Conservation (phyloP, 2,797 vertebrate genomes). For the Semotilus atromaculatus region DNA sequence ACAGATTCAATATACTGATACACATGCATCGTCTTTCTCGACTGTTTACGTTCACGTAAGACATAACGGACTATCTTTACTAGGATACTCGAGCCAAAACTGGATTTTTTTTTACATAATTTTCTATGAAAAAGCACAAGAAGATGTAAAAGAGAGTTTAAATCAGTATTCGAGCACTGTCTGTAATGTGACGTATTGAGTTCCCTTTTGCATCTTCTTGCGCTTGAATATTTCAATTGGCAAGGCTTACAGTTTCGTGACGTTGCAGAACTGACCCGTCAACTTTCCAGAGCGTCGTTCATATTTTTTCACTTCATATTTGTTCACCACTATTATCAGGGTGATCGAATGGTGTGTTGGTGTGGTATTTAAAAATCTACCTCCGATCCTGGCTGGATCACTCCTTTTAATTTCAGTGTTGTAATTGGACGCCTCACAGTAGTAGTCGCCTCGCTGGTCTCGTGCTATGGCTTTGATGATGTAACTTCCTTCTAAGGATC, state of each 20-base stretch:
- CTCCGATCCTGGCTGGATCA: conserved; percentile 54
- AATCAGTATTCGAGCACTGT: background rate
- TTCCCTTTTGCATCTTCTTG: background rate
- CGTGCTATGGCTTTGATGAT: conserved; percentile 51
- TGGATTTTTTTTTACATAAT: background rate
- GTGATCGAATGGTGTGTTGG: background rate
- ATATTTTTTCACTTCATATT: no score
- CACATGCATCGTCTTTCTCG: background rate
- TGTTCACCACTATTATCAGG: no score
- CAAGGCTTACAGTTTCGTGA: background rate
- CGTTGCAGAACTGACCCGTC: no score
- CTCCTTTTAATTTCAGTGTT: conserved; percentile 61
- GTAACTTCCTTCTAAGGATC: conserved; percentile 30
- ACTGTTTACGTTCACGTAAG: background rate
- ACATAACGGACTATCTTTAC: background rate
- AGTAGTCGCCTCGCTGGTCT: conserved; percentile 69
- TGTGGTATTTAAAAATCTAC: conserved; percentile 59
- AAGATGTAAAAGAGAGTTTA: background rate
- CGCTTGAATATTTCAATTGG: background rate
- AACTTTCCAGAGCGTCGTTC: background rate
- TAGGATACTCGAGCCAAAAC: background rate
- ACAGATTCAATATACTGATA: no score
- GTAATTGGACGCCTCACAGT: conserved; percentile 69
- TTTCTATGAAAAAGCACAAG: background rate
- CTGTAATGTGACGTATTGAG: background rate